Evolutionary conservation across 2,888 invertebrate species (phyloP).

Genomic region (Sceliomorpha sp.): DNA sequence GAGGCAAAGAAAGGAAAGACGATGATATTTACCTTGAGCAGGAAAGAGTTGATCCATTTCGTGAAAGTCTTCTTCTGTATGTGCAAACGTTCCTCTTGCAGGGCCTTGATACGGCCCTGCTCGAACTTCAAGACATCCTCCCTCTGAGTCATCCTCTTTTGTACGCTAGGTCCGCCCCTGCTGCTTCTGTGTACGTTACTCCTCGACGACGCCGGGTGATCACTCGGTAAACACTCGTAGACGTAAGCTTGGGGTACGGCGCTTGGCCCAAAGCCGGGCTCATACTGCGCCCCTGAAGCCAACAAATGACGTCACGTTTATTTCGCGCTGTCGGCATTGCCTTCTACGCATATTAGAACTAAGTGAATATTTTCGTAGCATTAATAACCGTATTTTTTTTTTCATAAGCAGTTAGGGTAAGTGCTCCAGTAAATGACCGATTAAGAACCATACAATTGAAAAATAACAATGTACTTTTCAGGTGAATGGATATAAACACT

Average conservation of each 20-base stretch:
- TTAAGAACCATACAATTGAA: too few relatives aligned
- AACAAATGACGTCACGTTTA: too few relatives aligned
- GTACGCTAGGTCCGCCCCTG: slow-evolving; percentile 80
- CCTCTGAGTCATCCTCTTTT: slow-evolving; percentile 92
- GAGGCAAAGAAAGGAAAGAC: too few relatives aligned
- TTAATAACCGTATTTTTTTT: too few relatives aligned
- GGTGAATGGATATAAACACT: too few relatives aligned
- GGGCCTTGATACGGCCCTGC: slow-evolving; percentile 96
- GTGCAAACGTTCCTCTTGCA: slow-evolving; percentile 98
- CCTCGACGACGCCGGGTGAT: slow-evolving; percentile 57
- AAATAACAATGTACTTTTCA: too few relatives aligned
- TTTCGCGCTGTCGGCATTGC: too few relatives aligned
- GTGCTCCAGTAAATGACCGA: too few relatives aligned
- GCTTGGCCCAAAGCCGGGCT: slow-evolving; percentile 76
- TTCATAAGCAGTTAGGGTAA: too few relatives aligned
- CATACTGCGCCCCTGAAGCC: slow-evolving; percentile 76
- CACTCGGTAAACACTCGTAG: slow-evolving; percentile 53
- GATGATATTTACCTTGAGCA: slow-evolving; percentile 89
- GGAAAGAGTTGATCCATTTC: slow-evolving; percentile 99
- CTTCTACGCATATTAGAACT: too few relatives aligned
- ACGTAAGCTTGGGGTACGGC: slow-evolving; percentile 69
- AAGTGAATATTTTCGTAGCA: too few relatives aligned
- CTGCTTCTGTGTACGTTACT: slow-evolving; percentile 65
- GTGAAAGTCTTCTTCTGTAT: slow-evolving; percentile 99
- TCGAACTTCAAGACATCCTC: slow-evolving; percentile 97